Conservation (phyloP, 2,888 invertebrate species). For the Andrena bucephala region DNA sequence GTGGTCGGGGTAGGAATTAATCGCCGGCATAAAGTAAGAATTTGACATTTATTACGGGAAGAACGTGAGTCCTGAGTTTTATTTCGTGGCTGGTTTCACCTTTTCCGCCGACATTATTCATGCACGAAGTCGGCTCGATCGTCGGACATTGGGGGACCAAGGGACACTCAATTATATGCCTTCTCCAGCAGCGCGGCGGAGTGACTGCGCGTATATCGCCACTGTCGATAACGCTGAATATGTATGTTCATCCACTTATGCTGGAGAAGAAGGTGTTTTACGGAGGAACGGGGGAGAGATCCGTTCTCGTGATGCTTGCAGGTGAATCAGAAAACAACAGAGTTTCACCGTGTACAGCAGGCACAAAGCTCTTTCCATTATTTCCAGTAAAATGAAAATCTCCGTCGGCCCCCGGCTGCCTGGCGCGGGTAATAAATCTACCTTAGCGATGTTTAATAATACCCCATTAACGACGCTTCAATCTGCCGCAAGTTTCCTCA, state of each 20-base stretch:
- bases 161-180: constrained; percentile 50
- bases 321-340: constrained; percentile 15
- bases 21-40: constrained; percentile 53
- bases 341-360: constrained; percentile 14
- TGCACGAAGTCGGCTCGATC: constrained; percentile 31
- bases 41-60: constrained; percentile 56
- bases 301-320: background rate
- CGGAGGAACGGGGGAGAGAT: constrained; percentile 2
- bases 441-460: constrained; percentile 47
- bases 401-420: too few species aligned
- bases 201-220: constrained; percentile 15
- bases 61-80: constrained; percentile 26
- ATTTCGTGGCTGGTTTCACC: constrained; percentile 34
- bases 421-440: constrained; percentile 34
- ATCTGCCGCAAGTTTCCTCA: background rate
- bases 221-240: constrained; percentile 24
- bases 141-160: constrained; percentile 44
- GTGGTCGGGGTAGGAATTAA: constrained; percentile 31
- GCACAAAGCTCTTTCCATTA: constrained; percentile 12
- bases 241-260: background rate
- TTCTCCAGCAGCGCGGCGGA: constrained; percentile 2
- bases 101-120: constrained; percentile 48
- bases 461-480: constrained; percentile 27
- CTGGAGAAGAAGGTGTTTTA: background rate
- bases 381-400: constrained; percentile 16